Base-by-base conservation (phyloP, 2,888 invertebrate genomes). In the Amphimallon solstitiale region DNA sequence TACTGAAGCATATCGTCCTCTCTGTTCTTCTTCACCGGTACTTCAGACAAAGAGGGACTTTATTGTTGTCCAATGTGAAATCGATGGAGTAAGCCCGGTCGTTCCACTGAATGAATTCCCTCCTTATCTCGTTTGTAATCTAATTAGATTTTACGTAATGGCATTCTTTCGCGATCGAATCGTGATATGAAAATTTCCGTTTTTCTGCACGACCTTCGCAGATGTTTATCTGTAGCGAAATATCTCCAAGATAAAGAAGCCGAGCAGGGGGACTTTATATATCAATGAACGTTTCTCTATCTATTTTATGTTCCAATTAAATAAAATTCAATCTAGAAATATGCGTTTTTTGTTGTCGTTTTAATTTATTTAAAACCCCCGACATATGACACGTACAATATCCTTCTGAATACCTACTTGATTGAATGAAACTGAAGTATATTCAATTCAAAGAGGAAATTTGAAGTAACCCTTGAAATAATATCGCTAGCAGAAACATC, bases 1-100 rank as follows among this genome's bases (percentile, higher is more conserved):
- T 75, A 75, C 73, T 68, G 63, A 59, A 59, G 29, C 40, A 21
- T 43, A 43, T 12, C 48, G 45, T 19, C 17, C 40, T 14, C 40
- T 14, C 40, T 14, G 45, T 3, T 45, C 45, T 17, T n/a, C 10
- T 45, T 12, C 40, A 17, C 40, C 15, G 40, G 45, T 9, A 17
- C 10, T 10, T 10, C 19, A 45, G 45, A 40, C 1, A n/a, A n/a
- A 52, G 37, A 14, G 54, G 43, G 56, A 59, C 15, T 59, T 59
- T 59, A 59, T 43, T 59, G 56, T 59, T 59, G 56, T 59, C 56
- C 56, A 43, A 59, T 59, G 29, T 40, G 38, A 59, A 59, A 59
- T 59, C 56, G 43, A 59, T 59, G 56, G 35, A 59, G 45, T 45
- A 45, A 59, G 29, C 56, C 56, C 2, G 23, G 29, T 59, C 56